Base-by-base conservation (phyloP, 2,113 vertebrate species). In the Otis tarda region DNA sequence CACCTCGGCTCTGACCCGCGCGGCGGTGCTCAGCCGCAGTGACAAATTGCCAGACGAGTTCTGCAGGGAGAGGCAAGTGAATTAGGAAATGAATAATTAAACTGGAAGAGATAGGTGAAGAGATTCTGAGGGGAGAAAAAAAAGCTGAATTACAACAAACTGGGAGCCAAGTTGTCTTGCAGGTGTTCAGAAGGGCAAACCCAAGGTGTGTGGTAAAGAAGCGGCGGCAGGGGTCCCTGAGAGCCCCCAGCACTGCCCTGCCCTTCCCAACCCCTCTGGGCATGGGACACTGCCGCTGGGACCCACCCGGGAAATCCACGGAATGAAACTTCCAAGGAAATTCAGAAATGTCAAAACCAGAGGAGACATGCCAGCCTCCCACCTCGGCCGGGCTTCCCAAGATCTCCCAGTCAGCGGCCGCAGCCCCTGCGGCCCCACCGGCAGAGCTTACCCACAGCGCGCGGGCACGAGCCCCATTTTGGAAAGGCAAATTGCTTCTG, bases 41-140 rank as follows among this genome's bases (percentile, higher is more conserved):
- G 89, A 94, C 87, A 83, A 70, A 96, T 76, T 53, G 75, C 83
- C 80, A 23, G 37, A 7, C 2, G 55, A 79, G 57, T 53, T 7
- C 49, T 24, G 89, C 60, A 5, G 60, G 86, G 63, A 91, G 82
- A 86, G 71, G 88, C 13, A 21, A 73, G 61, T 0, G 60, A 95
- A 96, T 94, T 87, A 93, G 83, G 83, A 69, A 49, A 93, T 92
- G 83, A 93, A 93, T 95, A 96, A 92, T 95, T 93, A 89, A 96
- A 95, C 64, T 27, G 0, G 22, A 81, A 70, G 76, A 49, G 80
- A 43, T 74, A 86, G 69, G 87, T 74, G 90, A 93, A 65, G 47
- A 37, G 73, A 14, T 1, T 15, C 14, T 31, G 30, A 23, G 33
- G 45, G 39, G 6, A 21, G 27, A 19, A 19, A 7, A 19, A 7